Percentiles rank a stretch among this genome's conserved stretches.
These are phyloP conservation scores for Chondrosia reniformis DNA, from an alignment of 37 sponge, comb jelly and placozoan species.

Conservation along the genomic window DNA sequence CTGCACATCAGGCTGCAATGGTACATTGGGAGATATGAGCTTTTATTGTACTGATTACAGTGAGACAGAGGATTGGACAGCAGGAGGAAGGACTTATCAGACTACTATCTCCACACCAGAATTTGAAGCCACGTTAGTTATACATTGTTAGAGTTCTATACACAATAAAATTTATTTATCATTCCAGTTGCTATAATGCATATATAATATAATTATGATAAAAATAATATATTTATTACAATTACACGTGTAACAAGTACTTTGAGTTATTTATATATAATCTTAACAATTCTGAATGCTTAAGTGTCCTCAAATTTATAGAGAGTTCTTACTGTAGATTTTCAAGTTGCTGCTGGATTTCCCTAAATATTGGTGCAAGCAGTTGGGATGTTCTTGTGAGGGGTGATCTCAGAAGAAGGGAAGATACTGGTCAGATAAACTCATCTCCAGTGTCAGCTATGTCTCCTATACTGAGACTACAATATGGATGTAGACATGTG, in stretches of 20 bases:
- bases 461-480: conserved; percentile 35
- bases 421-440: conserved; percentile 46
- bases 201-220: too few species aligned
- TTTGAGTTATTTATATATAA: too few species aligned
- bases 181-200: too few species aligned
- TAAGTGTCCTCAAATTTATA: too few species aligned
- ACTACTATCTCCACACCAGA: neutral
- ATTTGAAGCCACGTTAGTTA: conserved; percentile 44
- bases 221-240: too few species aligned
- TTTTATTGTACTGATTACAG: conserved; percentile 43
- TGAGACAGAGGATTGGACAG: conserved; percentile 32
- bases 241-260: too few species aligned
- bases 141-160: too few species aligned
- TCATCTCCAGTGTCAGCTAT: conserved; percentile 44
- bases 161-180: too few species aligned
- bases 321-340: too few species aligned
- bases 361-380: neutral
- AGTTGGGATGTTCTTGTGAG: conserved; percentile 27
- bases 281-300: too few species aligned
- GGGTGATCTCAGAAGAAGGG: conserved; percentile 2
- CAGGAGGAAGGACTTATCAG: conserved; percentile 17
- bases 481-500: conserved; percentile 15
- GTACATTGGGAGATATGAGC: conserved; percentile 1
- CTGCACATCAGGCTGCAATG: conserved; percentile 30
- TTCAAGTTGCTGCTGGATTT: conserved; percentile 43